Evolutionary conservation across 2,888 invertebrate genomes (phyloP).

Genomic region (Oxyteleia sp.): DNA sequence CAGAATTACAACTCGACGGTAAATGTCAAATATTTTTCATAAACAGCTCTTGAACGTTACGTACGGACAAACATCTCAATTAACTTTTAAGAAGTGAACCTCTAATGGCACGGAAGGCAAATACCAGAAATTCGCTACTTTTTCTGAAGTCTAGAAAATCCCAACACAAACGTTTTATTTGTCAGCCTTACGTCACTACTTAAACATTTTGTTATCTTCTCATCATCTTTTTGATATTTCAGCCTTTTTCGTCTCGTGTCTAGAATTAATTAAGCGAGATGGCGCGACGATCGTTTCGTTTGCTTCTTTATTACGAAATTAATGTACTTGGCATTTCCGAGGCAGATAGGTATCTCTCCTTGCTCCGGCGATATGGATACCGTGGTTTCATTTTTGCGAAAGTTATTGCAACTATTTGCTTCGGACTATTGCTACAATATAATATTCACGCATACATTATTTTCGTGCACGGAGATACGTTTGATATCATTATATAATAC

Average conservation of each 20-base stretch:
- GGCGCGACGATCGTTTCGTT: constrained; percentile 80
- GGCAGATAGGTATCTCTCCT: constrained; percentile 74
- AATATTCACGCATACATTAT: constrained; percentile 27
- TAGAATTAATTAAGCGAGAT: constrained; percentile 74
- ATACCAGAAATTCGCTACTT: constrained; percentile 39
- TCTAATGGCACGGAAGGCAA: constrained; percentile 15
- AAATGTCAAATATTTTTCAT: constrained; percentile 1
- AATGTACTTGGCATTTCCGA: constrained; percentile 81
- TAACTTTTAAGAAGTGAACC: constrained; percentile 11
- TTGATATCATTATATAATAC: background rate
- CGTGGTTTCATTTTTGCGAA: constrained; percentile 69
- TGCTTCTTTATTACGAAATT: constrained; percentile 82
- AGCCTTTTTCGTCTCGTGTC: constrained; percentile 62
- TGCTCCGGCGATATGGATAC: constrained; percentile 54
- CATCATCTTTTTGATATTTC: constrained; percentile 69
- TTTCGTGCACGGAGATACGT: background rate
- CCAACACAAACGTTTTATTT: constrained; percentile 31
- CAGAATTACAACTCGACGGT: constrained; percentile 7
- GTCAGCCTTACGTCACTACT: constrained; percentile 63
- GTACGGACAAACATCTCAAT: constrained; percentile 34
- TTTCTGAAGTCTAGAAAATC: constrained; percentile 27
- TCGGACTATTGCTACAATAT: constrained; percentile 50
- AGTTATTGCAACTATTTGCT: constrained; percentile 67
- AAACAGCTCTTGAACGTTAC: constrained; percentile 7
- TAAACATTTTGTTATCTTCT: constrained; percentile 67